Evolutionary conservation across 2,888 invertebrate genomes (phyloP).

Genomic region (Hermaeophaga mercurialis): DNA sequence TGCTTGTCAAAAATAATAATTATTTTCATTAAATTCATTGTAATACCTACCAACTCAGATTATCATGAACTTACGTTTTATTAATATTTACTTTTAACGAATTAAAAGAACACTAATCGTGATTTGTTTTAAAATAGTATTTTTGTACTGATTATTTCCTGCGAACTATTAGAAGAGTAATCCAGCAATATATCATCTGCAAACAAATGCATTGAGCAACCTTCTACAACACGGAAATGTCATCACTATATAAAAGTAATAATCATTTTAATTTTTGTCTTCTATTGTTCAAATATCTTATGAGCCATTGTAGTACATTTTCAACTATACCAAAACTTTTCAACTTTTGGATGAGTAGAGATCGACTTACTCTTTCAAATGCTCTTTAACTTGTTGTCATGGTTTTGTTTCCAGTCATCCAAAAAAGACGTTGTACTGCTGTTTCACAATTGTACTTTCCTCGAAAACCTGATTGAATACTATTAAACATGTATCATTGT

Average conservation of each 20-base stretch:
- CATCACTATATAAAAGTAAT: not conserved
- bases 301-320: too few relatives aligned
- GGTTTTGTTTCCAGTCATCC: slow-evolving; percentile 7
- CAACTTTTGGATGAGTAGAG: not conserved
- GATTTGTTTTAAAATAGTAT: not conserved
- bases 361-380: not conserved
- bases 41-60: not conserved
- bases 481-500: not conserved
- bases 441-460: slow-evolving; percentile 3
- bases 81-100: not conserved
- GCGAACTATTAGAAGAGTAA: not conserved
- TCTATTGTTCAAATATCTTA: too few relatives aligned
- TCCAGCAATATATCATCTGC: not conserved
- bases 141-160: not conserved
- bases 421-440: slow-evolving; percentile 4
- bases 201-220: not conserved
- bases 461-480: not conserved
- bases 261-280: not conserved
- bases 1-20: not conserved
- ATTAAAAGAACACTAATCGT: not conserved
- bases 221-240: not conserved
- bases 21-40: not conserved
- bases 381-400: slow-evolving; percentile 1
- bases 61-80: not conserved
- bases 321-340: not conserved